Conservation (phyloP, 1,140 invertebrate species). For the Apis cerana region DNA sequence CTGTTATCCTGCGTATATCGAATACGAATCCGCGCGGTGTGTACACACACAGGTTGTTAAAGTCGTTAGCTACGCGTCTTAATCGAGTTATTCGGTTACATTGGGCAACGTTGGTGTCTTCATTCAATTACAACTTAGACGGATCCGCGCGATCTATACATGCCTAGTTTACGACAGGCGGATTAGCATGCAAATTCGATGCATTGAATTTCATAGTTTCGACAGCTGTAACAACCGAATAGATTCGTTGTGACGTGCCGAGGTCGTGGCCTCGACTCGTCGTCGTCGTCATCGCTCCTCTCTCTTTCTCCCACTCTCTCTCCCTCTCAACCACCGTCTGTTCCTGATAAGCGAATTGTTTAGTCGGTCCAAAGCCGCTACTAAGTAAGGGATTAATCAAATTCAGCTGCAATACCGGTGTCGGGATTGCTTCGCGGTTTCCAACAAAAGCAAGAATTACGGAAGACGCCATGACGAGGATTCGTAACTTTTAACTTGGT, state of each 20-base stretch:
- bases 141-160: slow-evolving; percentile 62
- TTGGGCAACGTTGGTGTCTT: slow-evolving; percentile 65
- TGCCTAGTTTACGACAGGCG: slow-evolving; percentile 60
- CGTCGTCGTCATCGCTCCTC: slow-evolving; percentile 18
- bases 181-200: slow-evolving; percentile 75
- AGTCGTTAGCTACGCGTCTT: slow-evolving; percentile 69
- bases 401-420: slow-evolving; percentile 37
- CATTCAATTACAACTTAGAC: slow-evolving; percentile 74
- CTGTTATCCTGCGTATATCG: slow-evolving; percentile 51
- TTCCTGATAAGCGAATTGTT: slow-evolving; percentile 65
- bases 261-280: slow-evolving; percentile 29
- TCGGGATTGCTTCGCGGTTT: slow-evolving; percentile 43
- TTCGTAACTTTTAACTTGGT: neutral
- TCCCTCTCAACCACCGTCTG: slow-evolving; percentile 1
- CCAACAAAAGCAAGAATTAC: slow-evolving; percentile 52
- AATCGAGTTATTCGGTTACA: slow-evolving; percentile 70
- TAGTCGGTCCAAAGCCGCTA: slow-evolving; percentile 27
- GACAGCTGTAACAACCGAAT: slow-evolving; percentile 74
- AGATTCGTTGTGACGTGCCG: slow-evolving; percentile 66
- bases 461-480: slow-evolving; percentile 28
- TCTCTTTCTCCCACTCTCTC: neutral
- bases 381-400: slow-evolving; percentile 51
- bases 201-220: slow-evolving; percentile 78
- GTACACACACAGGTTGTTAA: slow-evolving; percentile 53
- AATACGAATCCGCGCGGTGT: neutral